A percentile compares a stretch with the other conserved stretches of the same genome.
Evolutionary conservation across 2,113 vertebrate species (phyloP).

Genomic region (Cyanocitta stelleri): DNA sequence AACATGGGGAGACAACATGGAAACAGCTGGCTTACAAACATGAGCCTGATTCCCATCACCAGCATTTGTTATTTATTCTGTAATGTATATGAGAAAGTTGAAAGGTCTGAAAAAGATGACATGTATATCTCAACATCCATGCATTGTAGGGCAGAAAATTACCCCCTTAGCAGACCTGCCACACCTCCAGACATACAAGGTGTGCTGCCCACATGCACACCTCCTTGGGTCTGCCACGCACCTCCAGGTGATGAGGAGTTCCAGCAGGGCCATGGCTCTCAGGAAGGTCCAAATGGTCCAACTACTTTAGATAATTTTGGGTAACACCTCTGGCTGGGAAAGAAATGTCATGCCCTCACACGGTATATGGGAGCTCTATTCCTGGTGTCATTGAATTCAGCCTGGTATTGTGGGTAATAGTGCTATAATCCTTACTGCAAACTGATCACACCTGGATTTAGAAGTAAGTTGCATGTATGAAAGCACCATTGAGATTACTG

Average conservation of each 20-base stretch:
- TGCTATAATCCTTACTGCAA: background rate
- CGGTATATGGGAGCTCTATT: background rate
- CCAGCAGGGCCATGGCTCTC: fast-evolving
- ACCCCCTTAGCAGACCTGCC: background rate
- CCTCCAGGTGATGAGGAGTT: background rate
- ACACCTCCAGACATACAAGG: background rate
- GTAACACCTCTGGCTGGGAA: background rate
- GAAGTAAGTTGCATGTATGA: background rate
- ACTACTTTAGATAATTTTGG: background rate
- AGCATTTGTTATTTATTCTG: background rate
- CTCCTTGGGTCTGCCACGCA: background rate
- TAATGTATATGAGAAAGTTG: background rate
- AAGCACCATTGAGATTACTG: background rate
- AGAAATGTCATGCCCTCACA: background rate
- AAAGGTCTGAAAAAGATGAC: background rate
- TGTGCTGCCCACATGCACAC: background rate
- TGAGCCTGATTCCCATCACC: background rate
- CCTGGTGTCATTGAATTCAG: background rate
- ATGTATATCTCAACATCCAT: background rate
- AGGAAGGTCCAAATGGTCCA: background rate
- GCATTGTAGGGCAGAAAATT: background rate
- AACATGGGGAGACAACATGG: background rate
- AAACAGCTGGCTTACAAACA: background rate
- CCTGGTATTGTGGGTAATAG: background rate
- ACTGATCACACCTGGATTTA: background rate